Conservation (phyloP, 2,113 vertebrate genomes). For the Etheostoma spectabile region DNA sequence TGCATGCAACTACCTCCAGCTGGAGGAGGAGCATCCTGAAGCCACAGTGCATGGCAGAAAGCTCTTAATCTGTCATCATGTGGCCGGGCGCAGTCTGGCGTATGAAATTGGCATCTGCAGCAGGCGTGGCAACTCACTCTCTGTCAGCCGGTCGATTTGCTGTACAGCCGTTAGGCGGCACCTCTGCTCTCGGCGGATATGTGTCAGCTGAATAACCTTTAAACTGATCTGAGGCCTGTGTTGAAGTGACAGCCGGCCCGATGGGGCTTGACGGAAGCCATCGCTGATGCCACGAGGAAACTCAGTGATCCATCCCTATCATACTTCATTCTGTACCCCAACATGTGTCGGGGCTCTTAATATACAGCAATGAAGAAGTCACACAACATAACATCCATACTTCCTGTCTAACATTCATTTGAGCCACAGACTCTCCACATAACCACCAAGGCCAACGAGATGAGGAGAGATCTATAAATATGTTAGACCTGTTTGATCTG, state of each 20-base stretch:
- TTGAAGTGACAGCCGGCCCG: constrained; percentile 72
- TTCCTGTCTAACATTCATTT: constrained; percentile 15
- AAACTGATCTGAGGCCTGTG: constrained; percentile 74
- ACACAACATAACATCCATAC: constrained; percentile 27
- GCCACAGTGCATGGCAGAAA: constrained; percentile 34
- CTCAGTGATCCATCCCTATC: constrained; percentile 63
- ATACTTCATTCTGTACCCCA: constrained; percentile 46
- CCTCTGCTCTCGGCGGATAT: constrained; percentile 57
- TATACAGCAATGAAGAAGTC: constrained; percentile 25
- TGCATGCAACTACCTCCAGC: neutral
- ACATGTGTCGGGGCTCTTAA: constrained; percentile 30
- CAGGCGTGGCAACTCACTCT: constrained; percentile 63
- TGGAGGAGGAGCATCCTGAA: constrained; percentile 21
- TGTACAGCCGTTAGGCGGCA: constrained; percentile 71
- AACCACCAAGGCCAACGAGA: constrained; percentile 21
- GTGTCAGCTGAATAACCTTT: constrained; percentile 80
- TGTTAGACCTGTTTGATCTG: constrained; percentile 48
- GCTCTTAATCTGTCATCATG: constrained; percentile 70
- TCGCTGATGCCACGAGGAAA: constrained; percentile 41
- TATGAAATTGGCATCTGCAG: constrained; percentile 72
- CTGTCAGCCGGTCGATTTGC: constrained; percentile 75
- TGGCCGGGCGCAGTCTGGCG: constrained; percentile 27
- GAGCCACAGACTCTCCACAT: neutral
- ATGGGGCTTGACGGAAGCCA: constrained; percentile 63
- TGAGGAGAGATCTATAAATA: constrained; percentile 36